Base-by-base conservation (phyloP, 2,888 invertebrate genomes). In the Dendrolimus houi region DNA sequence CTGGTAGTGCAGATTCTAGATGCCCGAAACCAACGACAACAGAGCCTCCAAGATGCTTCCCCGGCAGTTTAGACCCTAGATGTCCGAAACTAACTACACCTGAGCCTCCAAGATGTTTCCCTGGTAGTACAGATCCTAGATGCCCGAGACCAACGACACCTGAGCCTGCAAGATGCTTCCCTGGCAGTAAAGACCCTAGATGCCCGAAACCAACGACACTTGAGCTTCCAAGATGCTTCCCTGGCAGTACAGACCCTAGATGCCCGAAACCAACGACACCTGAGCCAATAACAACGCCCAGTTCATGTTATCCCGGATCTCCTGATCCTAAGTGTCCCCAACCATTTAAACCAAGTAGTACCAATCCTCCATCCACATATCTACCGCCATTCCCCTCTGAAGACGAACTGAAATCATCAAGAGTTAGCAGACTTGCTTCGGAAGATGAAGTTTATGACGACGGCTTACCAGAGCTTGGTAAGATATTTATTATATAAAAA, bases 291-390 rank as follows among this genome's bases (percentile, higher is more conserved):
- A 29, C 6, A 62, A 66, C 85, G 55, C 80, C 86, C 52, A 80
- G 85, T 64, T 81, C 91, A 69, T 78, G 92, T 78, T 82, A 87
- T 70, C 76, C 85, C 53, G 76, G 92, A 56, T 85, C 79, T 53
- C 81, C 64, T 64, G 80, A 88, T 63, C 84, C 87, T 8, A 87
- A 76, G 70, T 87, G 83, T 67, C 87, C 81, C 53, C 81, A 89
- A 64, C 85, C 86, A 52, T 81, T 91, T 72, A 79, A 87, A 60
- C 80, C 85, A 41, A 82, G 82, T 60, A 82, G 87, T 66, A 80
- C 85, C 41, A 83, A 85, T 62, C 81, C 91, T 62, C 83, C 90
- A 60, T 79, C 86, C 1, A 87, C 88, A 9, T 92, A 91, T 62
- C 74, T 91, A 47, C 90, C 91, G 8, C 91, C 91, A 10, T 85